Conservation (phyloP, 2,797 vertebrate species). For the Zenarchopterus dispar region DNA sequence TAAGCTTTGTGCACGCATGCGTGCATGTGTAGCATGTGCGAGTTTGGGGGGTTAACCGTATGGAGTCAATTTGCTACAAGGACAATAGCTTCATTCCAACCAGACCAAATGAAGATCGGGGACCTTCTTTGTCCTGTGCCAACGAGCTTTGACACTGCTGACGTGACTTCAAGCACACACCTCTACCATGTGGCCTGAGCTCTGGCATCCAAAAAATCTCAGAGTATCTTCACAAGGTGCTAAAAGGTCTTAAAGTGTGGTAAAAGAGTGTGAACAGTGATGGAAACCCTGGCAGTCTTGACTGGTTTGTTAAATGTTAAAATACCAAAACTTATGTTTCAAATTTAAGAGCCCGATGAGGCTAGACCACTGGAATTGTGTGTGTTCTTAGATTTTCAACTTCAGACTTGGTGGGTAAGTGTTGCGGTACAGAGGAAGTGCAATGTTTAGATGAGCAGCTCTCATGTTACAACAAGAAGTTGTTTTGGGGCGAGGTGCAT, state of each 20-base stretch:
- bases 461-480: not conserved
- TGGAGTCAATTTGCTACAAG: conserved; percentile 46
- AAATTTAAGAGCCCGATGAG: too few species aligned
- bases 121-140: conserved; percentile 3
- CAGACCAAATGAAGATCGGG: conserved; percentile 15
- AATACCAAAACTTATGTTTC: too few species aligned
- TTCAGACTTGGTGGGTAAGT: too few species aligned
- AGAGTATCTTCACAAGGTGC: conserved; percentile 1
- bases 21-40: conserved; percentile 19
- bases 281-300: not conserved
- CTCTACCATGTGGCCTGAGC: conserved; percentile 2
- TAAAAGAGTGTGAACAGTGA: conserved; percentile 1
- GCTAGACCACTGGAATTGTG: too few species aligned
- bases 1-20: conserved; percentile 54
- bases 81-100: conserved; percentile 61
- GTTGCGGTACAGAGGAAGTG: too few species aligned
- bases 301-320: not conserved
- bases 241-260: conserved; percentile 2
- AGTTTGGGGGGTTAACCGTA: conserved; percentile 31
- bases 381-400: too few species aligned
- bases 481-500: not conserved
- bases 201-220: conserved; percentile 3
- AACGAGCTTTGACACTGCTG: not conserved
- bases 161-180: not conserved
- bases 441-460: too few species aligned